phyloP scores from a whole-genome alignment of 1,140 invertebrate genomes.

The Mercenaria mercenaria region DNA sequence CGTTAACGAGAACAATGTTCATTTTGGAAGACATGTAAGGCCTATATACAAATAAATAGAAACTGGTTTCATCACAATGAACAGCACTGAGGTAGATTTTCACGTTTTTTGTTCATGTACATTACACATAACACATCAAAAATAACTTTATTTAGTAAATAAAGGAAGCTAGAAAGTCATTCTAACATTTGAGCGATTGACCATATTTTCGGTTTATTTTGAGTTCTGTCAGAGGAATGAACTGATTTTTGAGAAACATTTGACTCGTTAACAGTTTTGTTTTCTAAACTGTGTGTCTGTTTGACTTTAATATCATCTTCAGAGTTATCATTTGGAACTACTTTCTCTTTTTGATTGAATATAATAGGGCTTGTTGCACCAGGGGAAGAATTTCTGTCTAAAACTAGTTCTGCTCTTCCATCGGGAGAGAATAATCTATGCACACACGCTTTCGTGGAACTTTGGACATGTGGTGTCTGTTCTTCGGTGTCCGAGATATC shows the following conservation, averaged over 20 bases:
- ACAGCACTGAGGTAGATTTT: no score
- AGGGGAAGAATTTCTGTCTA: conserved; percentile 30
- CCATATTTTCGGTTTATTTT: conserved; percentile 59
- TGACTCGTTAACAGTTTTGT: not conserved
- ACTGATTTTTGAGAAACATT: not conserved
- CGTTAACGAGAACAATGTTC: no score
- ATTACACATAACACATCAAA: no score
- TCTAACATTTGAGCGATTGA: conserved; percentile 44
- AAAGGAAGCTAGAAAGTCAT: no score
- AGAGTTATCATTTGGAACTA: not conserved
- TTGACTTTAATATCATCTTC: not conserved
- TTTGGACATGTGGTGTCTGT: not conserved
- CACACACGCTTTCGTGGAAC: not conserved
- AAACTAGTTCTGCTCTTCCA: conserved; percentile 16
- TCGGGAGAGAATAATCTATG: conserved; percentile 44
- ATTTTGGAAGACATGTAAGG: no score
- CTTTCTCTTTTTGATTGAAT: not conserved
- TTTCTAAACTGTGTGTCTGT: not conserved
- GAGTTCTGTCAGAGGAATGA: not conserved
- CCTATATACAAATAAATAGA: no score
- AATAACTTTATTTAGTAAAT: no score
- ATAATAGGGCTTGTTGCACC: not conserved
- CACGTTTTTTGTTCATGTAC: no score
- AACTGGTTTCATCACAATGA: no score
- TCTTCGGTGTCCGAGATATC: conserved; percentile 68